These are phyloP conservation scores for Pseudococcus longispinus DNA, from an alignment of 2,888 invertebrate species.

Conservation along the genomic window DNA sequence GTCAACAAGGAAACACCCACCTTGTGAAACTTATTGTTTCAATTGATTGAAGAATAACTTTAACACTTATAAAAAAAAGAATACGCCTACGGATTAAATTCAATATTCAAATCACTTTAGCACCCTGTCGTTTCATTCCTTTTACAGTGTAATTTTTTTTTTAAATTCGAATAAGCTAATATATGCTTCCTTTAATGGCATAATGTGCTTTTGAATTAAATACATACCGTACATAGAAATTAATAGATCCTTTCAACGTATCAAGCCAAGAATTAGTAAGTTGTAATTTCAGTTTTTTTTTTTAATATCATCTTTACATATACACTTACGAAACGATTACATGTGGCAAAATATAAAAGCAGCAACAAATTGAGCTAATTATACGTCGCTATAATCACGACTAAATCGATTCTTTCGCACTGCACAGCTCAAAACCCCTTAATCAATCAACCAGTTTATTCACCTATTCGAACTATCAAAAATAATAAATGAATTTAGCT, in stretches of 20 bases:
- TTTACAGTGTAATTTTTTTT: neutral
- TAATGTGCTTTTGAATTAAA: neutral
- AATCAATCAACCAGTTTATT: neutral
- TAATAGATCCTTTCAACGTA: neutral
- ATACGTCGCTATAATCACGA: neutral
- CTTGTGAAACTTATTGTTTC: neutral
- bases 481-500: neutral
- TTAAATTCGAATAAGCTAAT: neutral
- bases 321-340: neutral
- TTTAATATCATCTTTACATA: neutral
- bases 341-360: neutral
- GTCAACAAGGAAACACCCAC: slow-evolving; percentile 29
- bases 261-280: neutral
- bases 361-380: neutral
- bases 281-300: neutral
- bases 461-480: neutral
- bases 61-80: neutral
- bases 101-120: neutral
- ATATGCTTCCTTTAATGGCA: neutral
- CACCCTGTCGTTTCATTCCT: neutral
- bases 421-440: neutral
- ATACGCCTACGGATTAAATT: slow-evolving; percentile 15
- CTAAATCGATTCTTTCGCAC: neutral
- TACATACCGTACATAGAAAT: neutral
- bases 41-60: neutral